Evolutionary conservation across 2,888 invertebrate species (phyloP).

Genomic region (Anoncus sp.): DNA sequence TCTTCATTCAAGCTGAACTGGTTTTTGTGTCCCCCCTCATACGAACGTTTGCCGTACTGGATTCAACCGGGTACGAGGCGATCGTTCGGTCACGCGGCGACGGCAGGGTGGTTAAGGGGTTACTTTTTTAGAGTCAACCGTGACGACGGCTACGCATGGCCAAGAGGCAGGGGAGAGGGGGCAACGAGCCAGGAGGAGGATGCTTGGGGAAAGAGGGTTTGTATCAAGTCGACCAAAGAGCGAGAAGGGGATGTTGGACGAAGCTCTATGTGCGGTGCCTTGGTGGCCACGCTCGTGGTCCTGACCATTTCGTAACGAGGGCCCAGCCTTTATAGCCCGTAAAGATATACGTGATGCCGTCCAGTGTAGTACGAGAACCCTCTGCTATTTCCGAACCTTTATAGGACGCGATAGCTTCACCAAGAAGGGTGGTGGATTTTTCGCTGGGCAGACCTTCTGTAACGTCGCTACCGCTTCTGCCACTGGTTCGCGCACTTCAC

Average conservation of each 20-base stretch:
- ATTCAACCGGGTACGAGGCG: slow-evolving; percentile 41
- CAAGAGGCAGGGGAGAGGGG: slow-evolving; percentile 25
- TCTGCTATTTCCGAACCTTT: slow-evolving; percentile 23
- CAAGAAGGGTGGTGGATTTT: slow-evolving; percentile 20
- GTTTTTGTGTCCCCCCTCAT: slow-evolving; percentile 24
- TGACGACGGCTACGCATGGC: slow-evolving; percentile 41
- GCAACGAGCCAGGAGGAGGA: slow-evolving; percentile 56
- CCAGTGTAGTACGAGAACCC: slow-evolving; percentile 78
- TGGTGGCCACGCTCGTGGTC: slow-evolving; percentile 82
- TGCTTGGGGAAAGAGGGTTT: slow-evolving; percentile 62
- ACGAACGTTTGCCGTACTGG: slow-evolving; percentile 24
- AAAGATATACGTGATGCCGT: slow-evolving; percentile 83
- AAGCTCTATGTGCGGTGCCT: slow-evolving; percentile 78
- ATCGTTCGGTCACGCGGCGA: slow-evolving; percentile 34
- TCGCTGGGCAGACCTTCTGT: slow-evolving; percentile 28
- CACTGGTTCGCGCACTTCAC: slow-evolving; percentile 45
- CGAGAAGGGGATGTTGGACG: slow-evolving; percentile 30
- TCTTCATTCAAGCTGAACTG: slow-evolving; percentile 25
- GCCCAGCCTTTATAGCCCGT: slow-evolving; percentile 82
- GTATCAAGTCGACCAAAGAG: slow-evolving; percentile 38
- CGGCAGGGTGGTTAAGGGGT: slow-evolving; percentile 53
- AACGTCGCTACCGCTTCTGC: slow-evolving; percentile 21
- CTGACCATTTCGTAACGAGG: slow-evolving; percentile 81
- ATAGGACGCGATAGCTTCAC: slow-evolving; percentile 50
- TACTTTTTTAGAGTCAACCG: slow-evolving; percentile 58